Percentiles rank a stretch among this genome's conserved stretches.
Conservation (phyloP, 2,888 invertebrate genomes). For the Linnaemya vulpina region DNA sequence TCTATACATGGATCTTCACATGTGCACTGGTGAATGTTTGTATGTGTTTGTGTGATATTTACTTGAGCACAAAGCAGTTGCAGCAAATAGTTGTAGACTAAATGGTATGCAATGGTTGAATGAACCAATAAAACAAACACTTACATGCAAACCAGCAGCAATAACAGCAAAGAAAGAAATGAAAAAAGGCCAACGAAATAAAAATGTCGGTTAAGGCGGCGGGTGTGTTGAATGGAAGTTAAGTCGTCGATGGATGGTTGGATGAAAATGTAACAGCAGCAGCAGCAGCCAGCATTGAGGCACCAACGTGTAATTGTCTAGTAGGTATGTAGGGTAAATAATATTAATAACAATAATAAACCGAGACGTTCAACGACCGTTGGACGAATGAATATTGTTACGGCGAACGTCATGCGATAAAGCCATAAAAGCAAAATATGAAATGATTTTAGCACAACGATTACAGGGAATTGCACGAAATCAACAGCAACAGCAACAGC, state of each 20-base stretch:
- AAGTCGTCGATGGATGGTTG: constrained; percentile 40
- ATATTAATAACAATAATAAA: constrained; percentile 69
- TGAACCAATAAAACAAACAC: constrained; percentile 65
- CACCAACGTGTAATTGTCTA: constrained; percentile 66
- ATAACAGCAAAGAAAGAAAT: constrained; percentile 13
- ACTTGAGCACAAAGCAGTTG: constrained; percentile 39
- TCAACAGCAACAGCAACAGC: constrained; percentile 39
- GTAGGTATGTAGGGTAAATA: constrained; percentile 71
- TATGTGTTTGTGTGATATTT: constrained; percentile 11
- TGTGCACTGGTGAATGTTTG: constrained; percentile 3
- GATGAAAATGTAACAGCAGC: constrained; percentile 33
- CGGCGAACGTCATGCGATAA: constrained; percentile 73
- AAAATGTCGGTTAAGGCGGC: constrained; percentile 69
- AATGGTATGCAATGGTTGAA: constrained; percentile 67
- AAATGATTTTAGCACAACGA: constrained; percentile 60
- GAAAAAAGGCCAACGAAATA: constrained; percentile 54
- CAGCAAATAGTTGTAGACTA: constrained; percentile 59
- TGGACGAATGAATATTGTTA: constrained; percentile 74
- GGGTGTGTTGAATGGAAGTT: constrained; percentile 53
- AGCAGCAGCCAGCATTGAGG: constrained; percentile 44
- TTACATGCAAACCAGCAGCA: constrained; percentile 33
- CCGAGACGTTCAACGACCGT: constrained; percentile 75
- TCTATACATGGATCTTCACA: constrained; percentile 36
- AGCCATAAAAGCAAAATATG: constrained; percentile 74
- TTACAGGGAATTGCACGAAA: constrained; percentile 63